Conservation (phyloP, 2,113 vertebrate genomes). For the Lophius piscatorius region DNA sequence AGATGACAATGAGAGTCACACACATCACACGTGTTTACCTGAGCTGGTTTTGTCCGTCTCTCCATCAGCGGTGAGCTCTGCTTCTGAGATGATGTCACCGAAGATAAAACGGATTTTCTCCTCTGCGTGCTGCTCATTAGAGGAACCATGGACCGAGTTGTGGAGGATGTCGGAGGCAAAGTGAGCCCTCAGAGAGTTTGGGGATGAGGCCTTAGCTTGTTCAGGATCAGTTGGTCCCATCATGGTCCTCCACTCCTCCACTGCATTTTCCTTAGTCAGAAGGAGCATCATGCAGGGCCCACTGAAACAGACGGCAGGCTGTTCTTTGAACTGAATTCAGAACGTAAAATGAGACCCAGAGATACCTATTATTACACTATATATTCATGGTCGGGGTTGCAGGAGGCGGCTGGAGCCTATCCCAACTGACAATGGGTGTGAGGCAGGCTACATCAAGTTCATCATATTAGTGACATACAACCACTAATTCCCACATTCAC, state of each 20-base stretch:
- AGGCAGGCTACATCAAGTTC: no score
- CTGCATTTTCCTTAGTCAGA: constrained; percentile 84
- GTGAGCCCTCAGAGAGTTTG: constrained; percentile 81
- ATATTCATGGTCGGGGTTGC: no score
- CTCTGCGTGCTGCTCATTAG: constrained; percentile 63
- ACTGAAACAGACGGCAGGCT: constrained; percentile 58
- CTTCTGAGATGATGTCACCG: constrained; percentile 62
- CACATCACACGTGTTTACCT: constrained; percentile 39
- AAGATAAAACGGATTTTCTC: constrained; percentile 80
- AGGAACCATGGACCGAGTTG: constrained; percentile 85
- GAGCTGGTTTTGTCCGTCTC: constrained; percentile 22
- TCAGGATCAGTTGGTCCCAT: constrained; percentile 86
- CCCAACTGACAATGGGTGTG: no score
- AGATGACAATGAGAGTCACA: constrained; percentile 17
- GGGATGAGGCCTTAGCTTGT: constrained; percentile 74
- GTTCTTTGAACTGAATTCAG: not conserved
- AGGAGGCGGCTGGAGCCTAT: no score
- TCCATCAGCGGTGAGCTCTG: constrained; percentile 28
- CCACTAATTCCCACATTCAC: no score
- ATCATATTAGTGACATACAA: no score
- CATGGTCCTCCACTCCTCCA: constrained; percentile 83
- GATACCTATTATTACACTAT: not conserved
- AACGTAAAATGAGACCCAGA: not conserved
- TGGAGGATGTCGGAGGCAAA: constrained; percentile 80
- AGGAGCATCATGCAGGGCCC: constrained; percentile 81